phyloP scores from a whole-genome alignment of 2,888 invertebrate genomes.

The Protophormia terraenovae region DNA sequence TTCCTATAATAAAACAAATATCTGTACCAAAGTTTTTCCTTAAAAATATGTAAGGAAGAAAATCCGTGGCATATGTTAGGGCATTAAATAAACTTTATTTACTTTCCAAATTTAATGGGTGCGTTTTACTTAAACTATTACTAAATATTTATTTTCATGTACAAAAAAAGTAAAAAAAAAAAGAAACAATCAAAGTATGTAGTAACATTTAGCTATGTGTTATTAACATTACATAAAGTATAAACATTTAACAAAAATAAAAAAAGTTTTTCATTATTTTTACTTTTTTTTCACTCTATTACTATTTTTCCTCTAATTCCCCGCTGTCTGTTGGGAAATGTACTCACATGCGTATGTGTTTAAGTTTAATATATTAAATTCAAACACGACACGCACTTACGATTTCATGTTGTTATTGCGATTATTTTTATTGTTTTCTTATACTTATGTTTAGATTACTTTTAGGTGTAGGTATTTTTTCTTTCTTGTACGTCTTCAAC shows the following conservation, averaged over 20 bases:
- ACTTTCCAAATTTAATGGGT: constrained; percentile 36
- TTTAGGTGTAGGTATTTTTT: constrained; percentile 26
- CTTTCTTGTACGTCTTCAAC: background rate
- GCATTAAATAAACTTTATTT: background rate
- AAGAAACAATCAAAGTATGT: constrained; percentile 52
- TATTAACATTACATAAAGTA: constrained; percentile 60
- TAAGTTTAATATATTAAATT: constrained; percentile 75
- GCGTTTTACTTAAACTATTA: constrained; percentile 57
- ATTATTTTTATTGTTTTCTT: constrained; percentile 67
- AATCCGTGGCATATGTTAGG: background rate
- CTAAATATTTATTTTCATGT: background rate
- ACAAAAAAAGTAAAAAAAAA: background rate
- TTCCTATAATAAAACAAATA: no score
- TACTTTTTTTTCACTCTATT: background rate
- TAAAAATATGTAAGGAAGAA: background rate
- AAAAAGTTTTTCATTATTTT: constrained; percentile 59
- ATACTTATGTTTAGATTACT: constrained; percentile 6
- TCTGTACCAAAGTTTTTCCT: background rate
- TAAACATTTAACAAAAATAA: constrained; percentile 56
- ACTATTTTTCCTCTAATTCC: no score
- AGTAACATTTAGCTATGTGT: constrained; percentile 38
- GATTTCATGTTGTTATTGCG: constrained; percentile 61
- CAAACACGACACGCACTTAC: constrained; percentile 76
- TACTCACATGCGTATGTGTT: no score
- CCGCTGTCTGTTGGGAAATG: no score